Conservation (phyloP, 2,113 vertebrate species). For the Oryzias celebensis region DNA sequence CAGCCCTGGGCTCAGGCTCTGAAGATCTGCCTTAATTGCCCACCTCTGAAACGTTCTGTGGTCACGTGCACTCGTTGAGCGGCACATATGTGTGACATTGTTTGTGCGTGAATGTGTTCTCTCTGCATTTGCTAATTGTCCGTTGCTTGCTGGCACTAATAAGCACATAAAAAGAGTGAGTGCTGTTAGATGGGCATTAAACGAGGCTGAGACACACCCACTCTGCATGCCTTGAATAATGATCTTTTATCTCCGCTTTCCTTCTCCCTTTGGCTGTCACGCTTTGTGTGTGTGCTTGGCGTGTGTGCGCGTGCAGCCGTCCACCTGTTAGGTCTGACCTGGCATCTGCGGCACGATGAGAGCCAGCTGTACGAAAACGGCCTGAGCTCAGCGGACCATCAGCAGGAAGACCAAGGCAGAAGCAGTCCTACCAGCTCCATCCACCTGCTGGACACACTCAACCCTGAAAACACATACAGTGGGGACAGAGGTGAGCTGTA, state of each 20-base stretch:
- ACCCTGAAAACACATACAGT: constrained; percentile 81
- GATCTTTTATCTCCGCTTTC: constrained; percentile 41
- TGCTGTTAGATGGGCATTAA: constrained; percentile 53
- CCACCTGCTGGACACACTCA: constrained; percentile 86
- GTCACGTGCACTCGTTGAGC: constrained; percentile 7
- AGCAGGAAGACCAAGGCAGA: constrained; percentile 77
- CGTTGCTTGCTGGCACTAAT: constrained; percentile 53
- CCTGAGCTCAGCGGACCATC: constrained; percentile 87
- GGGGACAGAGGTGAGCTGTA: constrained; percentile 65
- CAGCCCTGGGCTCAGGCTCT: constrained; percentile 66
- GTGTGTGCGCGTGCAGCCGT: constrained; percentile 82
- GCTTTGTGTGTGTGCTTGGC: constrained; percentile 5
- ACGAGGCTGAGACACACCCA: constrained; percentile 53
- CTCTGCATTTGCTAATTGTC: constrained; percentile 51
- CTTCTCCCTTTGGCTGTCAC: constrained; percentile 22
- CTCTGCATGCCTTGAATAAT: constrained; percentile 50
- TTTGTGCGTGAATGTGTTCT: neutral
- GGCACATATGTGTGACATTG: neutral
- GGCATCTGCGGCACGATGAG: constrained; percentile 93
- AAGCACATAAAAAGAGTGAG: constrained; percentile 57
- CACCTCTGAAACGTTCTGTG: constrained; percentile 55
- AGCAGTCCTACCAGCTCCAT: constrained; percentile 81
- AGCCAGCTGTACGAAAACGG: constrained; percentile 96
- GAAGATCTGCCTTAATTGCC: constrained; percentile 75
- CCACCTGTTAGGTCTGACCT: constrained; percentile 97